Evolutionary conservation across 2,888 invertebrate species (phyloP).

Genomic region (Cephalotes varians): DNA sequence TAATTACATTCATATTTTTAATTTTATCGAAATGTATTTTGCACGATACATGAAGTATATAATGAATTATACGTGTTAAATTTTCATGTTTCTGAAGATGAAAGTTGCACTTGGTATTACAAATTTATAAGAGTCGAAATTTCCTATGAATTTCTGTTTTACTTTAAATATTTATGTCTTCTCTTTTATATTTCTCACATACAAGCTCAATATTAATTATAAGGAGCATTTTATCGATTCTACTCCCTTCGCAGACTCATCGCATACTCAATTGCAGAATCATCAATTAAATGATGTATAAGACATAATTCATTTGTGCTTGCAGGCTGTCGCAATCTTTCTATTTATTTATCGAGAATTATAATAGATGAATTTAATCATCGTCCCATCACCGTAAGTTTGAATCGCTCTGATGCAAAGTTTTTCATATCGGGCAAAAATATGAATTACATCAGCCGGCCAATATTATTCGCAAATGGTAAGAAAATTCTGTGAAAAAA

Average conservation of each 20-base stretch:
- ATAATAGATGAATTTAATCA: neutral
- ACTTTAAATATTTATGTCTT: neutral
- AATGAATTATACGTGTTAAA: neutral
- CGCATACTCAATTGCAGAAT: no score
- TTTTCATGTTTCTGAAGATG: neutral
- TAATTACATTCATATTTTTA: neutral
- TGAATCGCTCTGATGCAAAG: conserved; percentile 8
- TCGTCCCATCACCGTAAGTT: neutral
- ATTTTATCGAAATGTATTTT: neutral
- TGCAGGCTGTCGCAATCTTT: conserved; percentile 33
- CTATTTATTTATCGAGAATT: neutral
- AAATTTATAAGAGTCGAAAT: neutral
- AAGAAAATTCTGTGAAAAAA: conserved; percentile 20
- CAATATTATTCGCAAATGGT: conserved; percentile 39
- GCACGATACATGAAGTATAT: neutral
- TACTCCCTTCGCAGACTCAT: neutral
- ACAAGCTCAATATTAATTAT: conserved; percentile 37
- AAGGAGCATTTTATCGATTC: neutral
- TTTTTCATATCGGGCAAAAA: neutral
- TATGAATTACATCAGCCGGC: conserved; percentile 9
- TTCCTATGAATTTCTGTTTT: neutral
- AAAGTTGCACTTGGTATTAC: neutral
- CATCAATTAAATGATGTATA: neutral
- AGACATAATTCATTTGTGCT: conserved; percentile 16
- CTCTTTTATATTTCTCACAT: neutral